Evolutionary conservation across 2,888 invertebrate species (phyloP).

Genomic region (Calameuta pallipes): DNA sequence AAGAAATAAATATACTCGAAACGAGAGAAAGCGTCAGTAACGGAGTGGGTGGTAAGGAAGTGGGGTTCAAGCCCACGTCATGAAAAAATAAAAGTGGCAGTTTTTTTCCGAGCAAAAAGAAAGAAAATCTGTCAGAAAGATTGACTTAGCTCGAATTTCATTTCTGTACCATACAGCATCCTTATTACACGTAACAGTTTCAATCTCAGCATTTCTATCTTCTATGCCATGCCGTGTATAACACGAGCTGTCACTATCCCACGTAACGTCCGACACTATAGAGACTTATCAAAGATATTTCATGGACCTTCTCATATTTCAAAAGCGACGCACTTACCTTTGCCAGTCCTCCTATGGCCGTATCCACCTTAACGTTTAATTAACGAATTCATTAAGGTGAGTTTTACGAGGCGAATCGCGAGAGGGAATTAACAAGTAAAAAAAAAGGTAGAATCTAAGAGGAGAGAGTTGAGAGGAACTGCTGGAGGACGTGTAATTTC

Average conservation of each 20-base stretch:
- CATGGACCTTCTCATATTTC: not conserved
- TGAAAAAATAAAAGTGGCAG: not conserved
- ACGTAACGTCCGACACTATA: not conserved
- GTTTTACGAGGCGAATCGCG: not conserved
- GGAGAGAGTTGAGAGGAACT: not conserved
- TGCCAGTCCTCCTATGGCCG: not conserved
- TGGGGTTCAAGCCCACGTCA: not conserved
- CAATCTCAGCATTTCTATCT: not conserved
- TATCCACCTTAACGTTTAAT: not conserved
- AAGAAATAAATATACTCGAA: not conserved
- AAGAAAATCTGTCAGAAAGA: not conserved
- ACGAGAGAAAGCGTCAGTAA: not conserved
- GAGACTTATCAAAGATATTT: not conserved
- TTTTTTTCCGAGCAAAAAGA: not conserved
- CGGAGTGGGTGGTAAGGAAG: no score
- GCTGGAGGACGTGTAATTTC: not conserved
- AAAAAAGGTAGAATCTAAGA: not conserved
- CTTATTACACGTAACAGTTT: not conserved
- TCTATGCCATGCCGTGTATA: not conserved
- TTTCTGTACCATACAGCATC: not conserved
- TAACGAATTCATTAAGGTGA: conserved; percentile 5
- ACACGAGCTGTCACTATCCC: not conserved
- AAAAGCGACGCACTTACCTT: not conserved
- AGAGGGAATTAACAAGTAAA: not conserved
- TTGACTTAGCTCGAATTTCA: not conserved